These are phyloP conservation scores for Ptychoptera albimana DNA, from an alignment of 2,888 invertebrate genomes.

Conservation along the genomic window DNA sequence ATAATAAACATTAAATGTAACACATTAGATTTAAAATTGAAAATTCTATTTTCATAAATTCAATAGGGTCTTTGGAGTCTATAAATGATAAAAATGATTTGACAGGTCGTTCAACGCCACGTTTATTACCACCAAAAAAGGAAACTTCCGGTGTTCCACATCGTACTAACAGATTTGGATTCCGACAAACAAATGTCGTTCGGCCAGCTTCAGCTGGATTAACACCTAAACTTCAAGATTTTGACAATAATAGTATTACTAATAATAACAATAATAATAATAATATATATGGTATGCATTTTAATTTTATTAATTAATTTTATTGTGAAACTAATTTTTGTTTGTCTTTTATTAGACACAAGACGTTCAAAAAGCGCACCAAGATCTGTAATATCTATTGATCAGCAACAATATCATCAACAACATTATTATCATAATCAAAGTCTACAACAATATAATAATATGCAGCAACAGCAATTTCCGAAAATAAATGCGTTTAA, in stretches of 20 bases:
- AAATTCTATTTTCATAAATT: neutral
- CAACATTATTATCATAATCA: slow-evolving; percentile 9
- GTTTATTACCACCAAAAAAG: slow-evolving; percentile 48
- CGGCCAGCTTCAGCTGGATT: slow-evolving; percentile 39
- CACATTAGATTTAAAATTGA: neutral
- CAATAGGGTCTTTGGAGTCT: slow-evolving; percentile 1
- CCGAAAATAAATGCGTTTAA: too few species aligned
- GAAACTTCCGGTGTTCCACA: slow-evolving; percentile 41
- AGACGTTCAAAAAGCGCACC: slow-evolving; percentile 31
- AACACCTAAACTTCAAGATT: slow-evolving; percentile 41
- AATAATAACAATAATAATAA: slow-evolving; percentile 34
- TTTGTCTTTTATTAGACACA: slow-evolving; percentile 19
- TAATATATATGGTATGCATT: slow-evolving; percentile 32
- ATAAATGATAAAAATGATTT: slow-evolving; percentile 2
- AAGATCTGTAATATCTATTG: slow-evolving; percentile 21
- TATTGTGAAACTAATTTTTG: neutral
- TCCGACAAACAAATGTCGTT: slow-evolving; percentile 38
- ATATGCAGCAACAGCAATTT: slow-evolving; percentile 13
- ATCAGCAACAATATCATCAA: slow-evolving; percentile 12
- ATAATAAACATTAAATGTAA: neutral
- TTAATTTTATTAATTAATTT: neutral
- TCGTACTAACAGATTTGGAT: slow-evolving; percentile 62
- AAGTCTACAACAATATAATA: slow-evolving; percentile 12
- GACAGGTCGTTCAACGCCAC: slow-evolving; percentile 33
- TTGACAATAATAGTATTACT: slow-evolving; percentile 35